phyloP scores from a whole-genome alignment of 2,113 vertebrate species.

The Suncus etruscus region DNA sequence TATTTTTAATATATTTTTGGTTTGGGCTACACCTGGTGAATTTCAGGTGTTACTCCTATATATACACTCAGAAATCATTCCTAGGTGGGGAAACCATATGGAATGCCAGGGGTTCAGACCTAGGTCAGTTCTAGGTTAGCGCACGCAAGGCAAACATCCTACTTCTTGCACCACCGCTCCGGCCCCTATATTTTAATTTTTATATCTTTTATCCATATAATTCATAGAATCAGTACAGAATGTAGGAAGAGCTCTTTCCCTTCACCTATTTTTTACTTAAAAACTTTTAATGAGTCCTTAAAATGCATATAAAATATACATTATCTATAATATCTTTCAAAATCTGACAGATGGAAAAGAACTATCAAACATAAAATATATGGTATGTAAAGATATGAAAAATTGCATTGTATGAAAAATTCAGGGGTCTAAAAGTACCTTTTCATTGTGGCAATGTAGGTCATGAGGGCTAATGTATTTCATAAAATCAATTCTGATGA shows the following conservation, averaged over 20 bases:
- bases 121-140: too few species aligned
- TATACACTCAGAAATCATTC: too few species aligned
- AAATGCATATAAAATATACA: neutral
- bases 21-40: too few species aligned
- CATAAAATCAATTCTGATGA: neutral
- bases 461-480: neutral
- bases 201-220: neutral
- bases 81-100: too few species aligned
- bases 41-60: too few species aligned
- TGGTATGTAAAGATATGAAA: neutral
- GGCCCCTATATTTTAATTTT: neutral
- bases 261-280: neutral
- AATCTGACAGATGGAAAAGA: neutral
- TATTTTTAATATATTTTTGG: neutral
- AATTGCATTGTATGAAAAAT: neutral
- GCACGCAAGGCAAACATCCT: too few species aligned
- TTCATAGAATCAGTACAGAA: neutral
- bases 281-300: neutral
- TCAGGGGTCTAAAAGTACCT: slow-evolving; percentile 1
- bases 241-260: too few species aligned
- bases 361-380: neutral
- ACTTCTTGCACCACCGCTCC: too few species aligned
- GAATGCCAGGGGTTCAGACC: too few species aligned
- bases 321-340: neutral
- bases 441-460: neutral